Conservation (phyloP, 2,888 invertebrate genomes). For the Macrosiphum euphorbiae region DNA sequence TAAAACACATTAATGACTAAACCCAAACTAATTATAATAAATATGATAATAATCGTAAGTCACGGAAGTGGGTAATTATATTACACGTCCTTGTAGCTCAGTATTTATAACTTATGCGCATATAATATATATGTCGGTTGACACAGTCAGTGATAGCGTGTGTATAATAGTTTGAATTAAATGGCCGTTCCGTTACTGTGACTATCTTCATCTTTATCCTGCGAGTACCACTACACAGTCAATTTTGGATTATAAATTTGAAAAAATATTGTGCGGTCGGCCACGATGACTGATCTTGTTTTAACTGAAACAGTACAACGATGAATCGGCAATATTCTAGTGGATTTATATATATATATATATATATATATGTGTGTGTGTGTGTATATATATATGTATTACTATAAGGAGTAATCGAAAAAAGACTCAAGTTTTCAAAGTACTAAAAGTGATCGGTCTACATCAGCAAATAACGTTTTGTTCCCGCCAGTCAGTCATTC, state of each 20-base stretch:
- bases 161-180: background rate
- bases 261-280: slow-evolving; percentile 2
- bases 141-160: background rate
- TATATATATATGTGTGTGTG: no score
- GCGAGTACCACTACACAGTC: background rate
- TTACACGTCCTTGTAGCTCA: background rate
- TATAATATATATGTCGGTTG: background rate
- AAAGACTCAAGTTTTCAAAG: slow-evolving; percentile 4
- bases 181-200: background rate
- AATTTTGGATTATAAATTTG: background rate
- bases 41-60: background rate
- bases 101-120: background rate
- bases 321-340: slow-evolving; percentile 7
- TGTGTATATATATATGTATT: background rate
- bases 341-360: background rate
- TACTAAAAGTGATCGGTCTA: slow-evolving; percentile 21
- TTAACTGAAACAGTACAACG: slow-evolving; percentile 18
- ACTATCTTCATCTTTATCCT: background rate
- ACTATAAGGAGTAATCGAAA: background rate
- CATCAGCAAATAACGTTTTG: slow-evolving; percentile 38
- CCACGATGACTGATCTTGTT: background rate
- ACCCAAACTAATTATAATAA: background rate
- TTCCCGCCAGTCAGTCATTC: slow-evolving; percentile 4
- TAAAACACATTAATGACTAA: background rate
- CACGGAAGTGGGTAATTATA: background rate